phyloP scores from a whole-genome alignment of 1,140 invertebrate genomes.

The Ceratosolen fusciceps region DNA sequence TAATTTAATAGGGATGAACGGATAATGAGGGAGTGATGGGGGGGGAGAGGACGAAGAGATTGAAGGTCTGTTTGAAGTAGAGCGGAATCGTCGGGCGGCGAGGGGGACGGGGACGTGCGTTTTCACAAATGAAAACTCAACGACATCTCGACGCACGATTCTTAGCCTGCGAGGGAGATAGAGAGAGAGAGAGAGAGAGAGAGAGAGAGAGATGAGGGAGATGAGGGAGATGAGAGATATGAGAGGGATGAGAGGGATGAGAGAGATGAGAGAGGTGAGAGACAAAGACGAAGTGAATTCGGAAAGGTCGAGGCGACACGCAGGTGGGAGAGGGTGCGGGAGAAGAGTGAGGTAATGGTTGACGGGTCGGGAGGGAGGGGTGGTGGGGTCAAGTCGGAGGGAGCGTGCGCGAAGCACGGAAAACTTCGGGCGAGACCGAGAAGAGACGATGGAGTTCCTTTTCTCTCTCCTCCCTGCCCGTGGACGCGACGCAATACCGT shows the following conservation, averaged over 20 bases:
- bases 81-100: too few relatives aligned
- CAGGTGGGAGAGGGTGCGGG: neutral
- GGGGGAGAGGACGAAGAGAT: too few relatives aligned
- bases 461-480: neutral
- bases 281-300: too few relatives aligned
- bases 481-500: too few relatives aligned
- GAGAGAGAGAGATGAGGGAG: neutral
- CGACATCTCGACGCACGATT: neutral
- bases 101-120: neutral
- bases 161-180: neutral
- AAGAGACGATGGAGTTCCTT: slow-evolving; percentile 41
- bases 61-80: too few relatives aligned
- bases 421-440: slow-evolving; percentile 29
- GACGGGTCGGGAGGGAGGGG: neutral
- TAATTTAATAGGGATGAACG: too few relatives aligned
- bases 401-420: slow-evolving; percentile 6
- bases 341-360: slow-evolving; percentile 1
- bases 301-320: neutral
- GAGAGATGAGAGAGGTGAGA: neutral
- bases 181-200: slow-evolving; percentile 17
- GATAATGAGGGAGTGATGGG: too few relatives aligned
- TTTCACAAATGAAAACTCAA: slow-evolving; percentile 14
- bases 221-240: neutral
- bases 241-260: slow-evolving; percentile 18
- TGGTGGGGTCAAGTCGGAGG: neutral